Percentiles rank a stretch among this genome's conserved stretches.
These are phyloP conservation scores for Dolichopus griseipennis DNA, from an alignment of 2,888 invertebrate species.

Conservation along the genomic window DNA sequence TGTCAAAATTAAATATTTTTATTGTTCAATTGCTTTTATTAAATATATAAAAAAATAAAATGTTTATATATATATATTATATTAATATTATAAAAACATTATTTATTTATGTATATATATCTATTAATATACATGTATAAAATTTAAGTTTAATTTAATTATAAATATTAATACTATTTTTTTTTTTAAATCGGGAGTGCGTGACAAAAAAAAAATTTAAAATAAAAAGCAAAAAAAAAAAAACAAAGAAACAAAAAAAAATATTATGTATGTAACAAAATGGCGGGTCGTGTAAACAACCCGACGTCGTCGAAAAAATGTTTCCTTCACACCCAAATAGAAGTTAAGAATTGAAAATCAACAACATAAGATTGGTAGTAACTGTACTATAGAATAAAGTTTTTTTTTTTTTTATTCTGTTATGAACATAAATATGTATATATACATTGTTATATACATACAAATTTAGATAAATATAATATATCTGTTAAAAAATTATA, in stretches of 20 bases:
- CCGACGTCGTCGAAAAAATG: slow-evolving; percentile 16
- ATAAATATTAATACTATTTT: too few species aligned
- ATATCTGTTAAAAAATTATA: too few species aligned
- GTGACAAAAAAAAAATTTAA: not conserved
- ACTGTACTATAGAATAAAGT: slow-evolving; percentile 1
- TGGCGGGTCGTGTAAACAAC: slow-evolving; percentile 23
- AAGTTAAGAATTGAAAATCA: slow-evolving; percentile 10
- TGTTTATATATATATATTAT: too few species aligned
- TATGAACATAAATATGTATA: not conserved
- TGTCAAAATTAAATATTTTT: too few species aligned
- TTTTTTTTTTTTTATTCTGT: slow-evolving; percentile 1
- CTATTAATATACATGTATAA: too few species aligned
- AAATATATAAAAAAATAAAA: too few species aligned
- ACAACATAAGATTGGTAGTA: slow-evolving; percentile 3
- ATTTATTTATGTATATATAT: too few species aligned
- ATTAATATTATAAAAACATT: too few species aligned
- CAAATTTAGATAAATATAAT: too few species aligned
- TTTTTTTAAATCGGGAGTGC: too few species aligned
- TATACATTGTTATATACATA: not conserved
- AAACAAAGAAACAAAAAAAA: slow-evolving; percentile 12
- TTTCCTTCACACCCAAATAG: slow-evolving; percentile 23
- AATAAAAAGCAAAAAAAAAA: slow-evolving; percentile 7
- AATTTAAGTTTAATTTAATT: too few species aligned
- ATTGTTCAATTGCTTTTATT: too few species aligned
- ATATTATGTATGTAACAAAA: slow-evolving; percentile 20